A percentile compares a stretch with the other conserved stretches of the same genome.
Conservation (phyloP, 1,140 invertebrate genomes). For the Teleopsis dalmanni region DNA sequence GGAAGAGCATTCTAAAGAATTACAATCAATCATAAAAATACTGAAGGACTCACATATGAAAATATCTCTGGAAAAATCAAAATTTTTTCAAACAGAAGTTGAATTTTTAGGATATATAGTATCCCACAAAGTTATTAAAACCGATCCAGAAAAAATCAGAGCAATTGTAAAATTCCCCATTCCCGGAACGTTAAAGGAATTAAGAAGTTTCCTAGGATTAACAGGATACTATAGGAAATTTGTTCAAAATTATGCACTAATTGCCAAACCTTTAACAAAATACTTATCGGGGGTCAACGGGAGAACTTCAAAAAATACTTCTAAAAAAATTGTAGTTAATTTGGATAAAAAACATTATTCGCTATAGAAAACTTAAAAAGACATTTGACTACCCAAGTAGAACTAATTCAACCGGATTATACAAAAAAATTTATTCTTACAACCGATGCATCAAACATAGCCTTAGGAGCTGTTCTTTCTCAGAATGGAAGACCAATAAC, state of each 20-base stretch:
- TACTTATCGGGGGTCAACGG: constrained; percentile 9
- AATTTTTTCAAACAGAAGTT: constrained; percentile 25
- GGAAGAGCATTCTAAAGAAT: constrained; percentile 24
- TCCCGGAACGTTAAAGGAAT: constrained; percentile 19
- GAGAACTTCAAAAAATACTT: constrained; percentile 8
- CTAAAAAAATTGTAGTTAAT: constrained; percentile 21
- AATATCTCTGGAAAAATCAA: constrained; percentile 26
- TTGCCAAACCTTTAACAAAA: constrained; percentile 16
- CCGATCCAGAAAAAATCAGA: constrained; percentile 19
- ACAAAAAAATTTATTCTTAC: constrained; percentile 28
- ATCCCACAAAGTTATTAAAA: constrained; percentile 19
- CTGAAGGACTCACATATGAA: constrained; percentile 23
- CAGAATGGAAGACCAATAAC: constrained; percentile 18
- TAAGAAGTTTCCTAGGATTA: constrained; percentile 25
- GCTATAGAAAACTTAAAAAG: constrained; percentile 8
- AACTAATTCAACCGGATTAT: constrained; percentile 30
- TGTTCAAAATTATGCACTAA: constrained; percentile 20
- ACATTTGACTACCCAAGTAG: constrained; percentile 22
- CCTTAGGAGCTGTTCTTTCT: constrained; percentile 30
- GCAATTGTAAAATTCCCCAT: constrained; percentile 15
- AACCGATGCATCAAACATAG: constrained; percentile 30
- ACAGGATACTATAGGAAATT: constrained; percentile 23
- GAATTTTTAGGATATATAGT: constrained; percentile 24
- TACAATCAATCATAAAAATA: constrained; percentile 19
- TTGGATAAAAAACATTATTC: not conserved